Evolutionary conservation across 2,797 vertebrate genomes (phyloP), one percentile per base, ranked within the genome.

Genomic region (Cheirogaleus major): DNA sequence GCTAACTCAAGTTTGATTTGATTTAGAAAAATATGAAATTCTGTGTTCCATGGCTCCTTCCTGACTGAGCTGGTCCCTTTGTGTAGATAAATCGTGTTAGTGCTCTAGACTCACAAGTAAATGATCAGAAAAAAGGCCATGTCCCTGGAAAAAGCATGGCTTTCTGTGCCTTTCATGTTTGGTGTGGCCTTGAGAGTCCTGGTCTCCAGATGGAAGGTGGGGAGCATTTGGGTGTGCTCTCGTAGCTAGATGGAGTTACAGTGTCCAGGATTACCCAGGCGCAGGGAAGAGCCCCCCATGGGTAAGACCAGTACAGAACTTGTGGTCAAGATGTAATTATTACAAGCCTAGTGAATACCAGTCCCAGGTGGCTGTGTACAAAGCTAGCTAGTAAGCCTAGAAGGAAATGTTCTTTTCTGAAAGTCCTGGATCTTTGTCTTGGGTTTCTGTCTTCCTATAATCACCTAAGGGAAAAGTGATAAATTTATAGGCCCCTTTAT

Each of bases 371-470:
- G 27, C 55, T 73, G 9, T 90, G 41, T 20, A 35, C 63, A 76
- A 59, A 48, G 32, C 52, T 38, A 9, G 20, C 72, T 57, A 32
- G 3, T 61, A 43, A 91, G 52, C 83, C 48, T 91, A 3, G 23
- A 79, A 91, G 38, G n/a, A 95, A 67, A 41, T 72, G 12, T 17
- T 80, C 14, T 63, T 89, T 94, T 52, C 85, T 57, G 22, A 85
- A 73, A 69, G 27, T 52, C 25, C 55, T 67, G 17, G 23, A 35
- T 63, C 12, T 63, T 81, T 76, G 23, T 82, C 59, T 73, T 27
- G 7, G 23, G 18, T 35, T 61, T 72, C 35, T 89, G 7, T 79
- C 17, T 85, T 79, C 76, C 89, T 78, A 32, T 70, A 70, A 65
- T 38, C 18, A 57, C 72, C 3, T 12, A 15, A 55, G 30, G 61